Evolutionary conservation across 2,888 invertebrate species (phyloP), one percentile per base, ranked within the genome.

Genomic region (Rhorus exstirpatorius): DNA sequence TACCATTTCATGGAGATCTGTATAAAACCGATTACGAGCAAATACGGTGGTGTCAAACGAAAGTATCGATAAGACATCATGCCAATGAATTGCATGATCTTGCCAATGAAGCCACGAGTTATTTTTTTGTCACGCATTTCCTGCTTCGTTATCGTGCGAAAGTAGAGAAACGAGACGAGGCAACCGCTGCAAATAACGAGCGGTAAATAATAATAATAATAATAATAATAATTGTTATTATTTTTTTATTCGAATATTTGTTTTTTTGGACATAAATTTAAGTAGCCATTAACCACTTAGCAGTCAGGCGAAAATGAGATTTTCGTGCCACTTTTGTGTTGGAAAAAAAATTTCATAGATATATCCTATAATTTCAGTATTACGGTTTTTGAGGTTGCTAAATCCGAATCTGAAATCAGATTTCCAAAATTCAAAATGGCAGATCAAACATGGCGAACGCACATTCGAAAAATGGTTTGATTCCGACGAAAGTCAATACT

Each of bases 1-100:
- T 96, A 94, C 94, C 96, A 97, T 76, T 96, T 94, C 87, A 96
- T 93, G 0, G 96, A 94, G 41, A 97, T 93, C 89, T 97, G 96
- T 84, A 96, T 96, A 58, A 97, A 92, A 12, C 96, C 95, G 87
- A 98, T 95, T 38, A 97, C 96, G 88, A 97, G 96, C 49, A 97
- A 94, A 91, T 98, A 98, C 0, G 96, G 96, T 0, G 97, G 97
- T 0, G 97, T 97, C 72, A 98, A 92, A 82, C 97, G 95, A 80
- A 89, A 86, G 83, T 92, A 93, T 76, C 93, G 85, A 75, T 92
- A 92, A 26, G 83, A 91, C 78, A 95, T 89, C 86, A 95, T 90
- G 19, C 94, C 93, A 7, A 94, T 87, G 88, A 94, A 95, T 26
- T 94, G 93, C 86, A 94, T 93, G 10, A 93, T 88, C 89, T 93